phyloP scores from a whole-genome alignment of 2,113 vertebrate species.

The Callipepla squamata region DNA sequence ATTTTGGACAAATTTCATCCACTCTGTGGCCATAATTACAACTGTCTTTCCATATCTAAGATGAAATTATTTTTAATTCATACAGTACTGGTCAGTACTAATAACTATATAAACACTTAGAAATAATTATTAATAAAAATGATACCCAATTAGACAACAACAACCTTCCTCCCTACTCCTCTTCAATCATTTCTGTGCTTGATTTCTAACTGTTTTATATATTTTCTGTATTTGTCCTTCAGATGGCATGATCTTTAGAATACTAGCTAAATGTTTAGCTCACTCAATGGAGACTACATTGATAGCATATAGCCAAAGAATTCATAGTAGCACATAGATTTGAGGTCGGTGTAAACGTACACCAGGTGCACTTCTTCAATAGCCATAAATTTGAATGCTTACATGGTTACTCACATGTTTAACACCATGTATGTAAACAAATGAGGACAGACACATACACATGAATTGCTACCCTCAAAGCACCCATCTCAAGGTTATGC shows the following conservation, averaged over 20 bases:
- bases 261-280: slow-evolving; percentile 6
- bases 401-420: not conserved
- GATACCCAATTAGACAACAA: slow-evolving; percentile 30
- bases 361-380: not conserved
- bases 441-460: not conserved
- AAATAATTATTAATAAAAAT: slow-evolving; percentile 54
- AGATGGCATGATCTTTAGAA: slow-evolving; percentile 27
- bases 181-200: not conserved
- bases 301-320: not conserved
- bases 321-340: not conserved
- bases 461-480: not conserved
- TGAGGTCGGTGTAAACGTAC: not conserved
- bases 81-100: slow-evolving; percentile 15
- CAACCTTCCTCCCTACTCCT: not conserved
- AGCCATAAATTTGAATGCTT: not conserved
- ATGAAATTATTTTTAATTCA: not conserved
- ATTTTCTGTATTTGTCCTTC: slow-evolving; percentile 43
- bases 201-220: not conserved
- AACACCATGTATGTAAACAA: slow-evolving; percentile 22
- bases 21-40: not conserved
- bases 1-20: slow-evolving; percentile 3
- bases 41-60: not conserved
- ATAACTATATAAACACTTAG: not conserved
- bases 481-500: not conserved
- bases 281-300: not conserved